Evolutionary conservation across 2,113 vertebrate genomes (phyloP).

Genomic region (Ceratotherium simum): DNA sequence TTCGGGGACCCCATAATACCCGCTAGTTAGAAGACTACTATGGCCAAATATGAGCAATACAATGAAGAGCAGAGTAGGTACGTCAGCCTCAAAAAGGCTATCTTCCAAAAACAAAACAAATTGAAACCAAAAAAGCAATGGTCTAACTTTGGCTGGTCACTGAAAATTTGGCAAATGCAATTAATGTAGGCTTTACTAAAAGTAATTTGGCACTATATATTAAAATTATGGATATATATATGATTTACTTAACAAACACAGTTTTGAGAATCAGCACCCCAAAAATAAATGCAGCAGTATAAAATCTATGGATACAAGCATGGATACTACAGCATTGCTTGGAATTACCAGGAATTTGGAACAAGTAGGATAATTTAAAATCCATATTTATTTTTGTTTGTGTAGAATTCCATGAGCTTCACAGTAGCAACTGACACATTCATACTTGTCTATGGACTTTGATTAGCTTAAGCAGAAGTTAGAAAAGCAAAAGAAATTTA

Average conservation of each 20-base stretch:
- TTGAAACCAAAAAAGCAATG: rapidly evolving
- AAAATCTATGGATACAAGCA: background rate
- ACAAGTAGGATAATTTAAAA: background rate
- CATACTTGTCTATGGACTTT: background rate
- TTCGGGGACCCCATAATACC: no score
- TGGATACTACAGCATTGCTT: background rate
- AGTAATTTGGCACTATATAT: background rate
- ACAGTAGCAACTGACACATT: background rate
- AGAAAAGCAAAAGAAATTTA: background rate
- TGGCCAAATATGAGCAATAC: background rate
- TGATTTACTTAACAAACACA: background rate
- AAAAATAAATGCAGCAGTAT: background rate
- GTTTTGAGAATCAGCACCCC: background rate
- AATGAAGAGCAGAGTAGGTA: rapidly evolving
- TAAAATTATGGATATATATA: background rate
- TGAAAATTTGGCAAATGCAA: background rate
- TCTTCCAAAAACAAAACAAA: rapidly evolving
- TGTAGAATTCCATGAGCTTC: background rate
- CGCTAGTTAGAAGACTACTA: background rate
- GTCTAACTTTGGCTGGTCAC: background rate
- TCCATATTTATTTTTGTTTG: background rate
- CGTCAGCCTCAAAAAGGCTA: background rate
- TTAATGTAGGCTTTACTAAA: background rate
- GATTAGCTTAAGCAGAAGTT: background rate
- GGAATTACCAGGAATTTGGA: background rate